Conservation (phyloP, 1,140 invertebrate genomes). For the Pseudomyrmex cubaensis region DNA sequence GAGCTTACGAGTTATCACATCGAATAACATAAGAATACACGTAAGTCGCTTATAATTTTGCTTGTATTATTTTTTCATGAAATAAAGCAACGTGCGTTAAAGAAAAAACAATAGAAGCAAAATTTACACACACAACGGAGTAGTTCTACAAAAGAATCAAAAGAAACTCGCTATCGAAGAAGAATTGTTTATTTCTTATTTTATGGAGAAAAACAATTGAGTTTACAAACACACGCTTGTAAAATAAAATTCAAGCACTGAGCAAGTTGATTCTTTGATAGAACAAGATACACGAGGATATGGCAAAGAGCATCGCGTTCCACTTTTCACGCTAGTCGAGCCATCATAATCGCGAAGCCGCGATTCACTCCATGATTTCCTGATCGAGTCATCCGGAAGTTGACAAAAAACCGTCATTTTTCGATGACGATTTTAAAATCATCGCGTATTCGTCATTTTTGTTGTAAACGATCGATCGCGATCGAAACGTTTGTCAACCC, state of each 20-base stretch:
- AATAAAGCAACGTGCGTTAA: no score
- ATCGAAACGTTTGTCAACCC: neutral
- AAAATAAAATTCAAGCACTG: neutral
- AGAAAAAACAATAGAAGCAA: neutral
- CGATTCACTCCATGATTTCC: slow-evolving; percentile 62
- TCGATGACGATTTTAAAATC: neutral
- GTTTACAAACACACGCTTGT: no score
- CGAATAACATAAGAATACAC: no score
- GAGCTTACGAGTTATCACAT: no score
- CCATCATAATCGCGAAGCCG: slow-evolving; percentile 17
- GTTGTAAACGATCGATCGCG: neutral
- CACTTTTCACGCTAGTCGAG: slow-evolving; percentile 36
- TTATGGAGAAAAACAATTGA: neutral
- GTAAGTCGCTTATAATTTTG: no score
- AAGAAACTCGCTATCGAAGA: no score
- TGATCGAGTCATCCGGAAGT: slow-evolving; percentile 67
- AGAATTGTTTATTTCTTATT: neutral
- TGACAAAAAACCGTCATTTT: slow-evolving; percentile 58
- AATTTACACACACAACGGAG: neutral
- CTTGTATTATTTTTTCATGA: no score
- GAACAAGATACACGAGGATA: neutral
- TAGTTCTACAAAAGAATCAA: neutral
- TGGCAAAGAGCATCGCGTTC: neutral
- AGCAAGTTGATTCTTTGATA: neutral
- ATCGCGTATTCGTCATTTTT: neutral